Percentiles rank a stretch among this genome's conserved stretches.
phyloP scores from a whole-genome alignment of 2,797 vertebrate genomes.

The Melanotaenia parkinsoni region DNA sequence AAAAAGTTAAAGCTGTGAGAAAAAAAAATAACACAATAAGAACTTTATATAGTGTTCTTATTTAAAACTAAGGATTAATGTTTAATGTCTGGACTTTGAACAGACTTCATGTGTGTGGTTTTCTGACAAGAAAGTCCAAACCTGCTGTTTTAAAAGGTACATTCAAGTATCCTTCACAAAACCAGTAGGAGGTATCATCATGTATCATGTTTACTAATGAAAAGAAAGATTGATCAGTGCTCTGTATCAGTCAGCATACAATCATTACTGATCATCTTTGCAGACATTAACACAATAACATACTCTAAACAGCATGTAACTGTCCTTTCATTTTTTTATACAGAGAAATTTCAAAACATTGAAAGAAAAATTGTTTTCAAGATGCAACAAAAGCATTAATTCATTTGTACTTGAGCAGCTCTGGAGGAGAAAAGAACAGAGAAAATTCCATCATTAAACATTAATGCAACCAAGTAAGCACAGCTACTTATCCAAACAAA shows the following conservation, averaged over 20 bases:
- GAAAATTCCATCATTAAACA: conserved; percentile 8
- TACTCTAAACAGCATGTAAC: background rate
- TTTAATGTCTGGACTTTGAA: background rate
- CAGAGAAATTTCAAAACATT: background rate
- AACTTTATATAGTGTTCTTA: too few species aligned
- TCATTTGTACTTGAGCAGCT: conserved; percentile 53
- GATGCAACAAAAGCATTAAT: background rate
- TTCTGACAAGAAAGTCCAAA: background rate
- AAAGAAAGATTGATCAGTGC: background rate
- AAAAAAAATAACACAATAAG: too few species aligned
- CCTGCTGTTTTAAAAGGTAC: background rate
- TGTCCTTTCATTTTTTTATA: background rate
- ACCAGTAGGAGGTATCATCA: too few species aligned
- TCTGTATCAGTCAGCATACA: background rate
- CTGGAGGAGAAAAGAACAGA: conserved; percentile 20
- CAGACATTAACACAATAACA: background rate
- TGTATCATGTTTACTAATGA: too few species aligned
- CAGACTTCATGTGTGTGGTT: too few species aligned
- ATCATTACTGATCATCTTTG: background rate
- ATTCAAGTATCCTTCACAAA: too few species aligned
- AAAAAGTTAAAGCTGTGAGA: background rate
- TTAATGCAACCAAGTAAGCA: background rate
- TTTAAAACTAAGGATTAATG: background rate
- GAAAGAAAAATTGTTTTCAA: background rate
- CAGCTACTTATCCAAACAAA: too few species aligned